Evolutionary conservation across 2,113 vertebrate species (phyloP).

Genomic region (Todiramphus chloris): DNA sequence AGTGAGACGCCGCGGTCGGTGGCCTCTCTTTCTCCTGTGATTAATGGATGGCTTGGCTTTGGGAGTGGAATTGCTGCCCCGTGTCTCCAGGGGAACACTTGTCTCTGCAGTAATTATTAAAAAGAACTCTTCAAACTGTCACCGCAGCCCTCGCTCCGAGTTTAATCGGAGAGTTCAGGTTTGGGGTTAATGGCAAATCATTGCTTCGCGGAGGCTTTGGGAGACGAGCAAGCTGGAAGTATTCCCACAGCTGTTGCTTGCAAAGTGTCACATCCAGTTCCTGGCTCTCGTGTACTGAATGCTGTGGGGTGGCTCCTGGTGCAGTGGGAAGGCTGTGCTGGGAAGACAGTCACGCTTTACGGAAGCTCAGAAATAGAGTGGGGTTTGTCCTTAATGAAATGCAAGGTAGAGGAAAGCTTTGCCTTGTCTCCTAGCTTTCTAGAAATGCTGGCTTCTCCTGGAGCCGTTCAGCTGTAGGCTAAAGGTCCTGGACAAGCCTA

Average conservation of each 20-base stretch:
- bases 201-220: conserved; percentile 28
- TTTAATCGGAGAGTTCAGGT: conserved; percentile 54
- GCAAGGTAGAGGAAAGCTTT: background rate
- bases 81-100: conserved; percentile 27
- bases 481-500: background rate
- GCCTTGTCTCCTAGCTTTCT: background rate
- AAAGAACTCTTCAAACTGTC: conserved; percentile 55
- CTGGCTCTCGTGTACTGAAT: background rate
- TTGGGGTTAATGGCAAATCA: conserved; percentile 67
- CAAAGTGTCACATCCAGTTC: conserved; percentile 18
- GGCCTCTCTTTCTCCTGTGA: conserved; percentile 21
- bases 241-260: conserved; percentile 51
- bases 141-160: conserved; percentile 39
- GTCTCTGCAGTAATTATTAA: conserved; percentile 58
- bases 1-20: background rate
- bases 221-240: background rate
- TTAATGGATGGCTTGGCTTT: conserved; percentile 39
- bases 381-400: background rate
- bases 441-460: background rate
- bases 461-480: background rate
- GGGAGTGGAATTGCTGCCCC: background rate
- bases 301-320: background rate
- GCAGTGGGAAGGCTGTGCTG: background rate
- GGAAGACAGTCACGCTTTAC: background rate
- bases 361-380: background rate